A percentile compares a stretch with the other conserved stretches of the same genome.
Evolutionary conservation across 2,797 vertebrate species (phyloP).

Genomic region (Myiotriccus ornatus): DNA sequence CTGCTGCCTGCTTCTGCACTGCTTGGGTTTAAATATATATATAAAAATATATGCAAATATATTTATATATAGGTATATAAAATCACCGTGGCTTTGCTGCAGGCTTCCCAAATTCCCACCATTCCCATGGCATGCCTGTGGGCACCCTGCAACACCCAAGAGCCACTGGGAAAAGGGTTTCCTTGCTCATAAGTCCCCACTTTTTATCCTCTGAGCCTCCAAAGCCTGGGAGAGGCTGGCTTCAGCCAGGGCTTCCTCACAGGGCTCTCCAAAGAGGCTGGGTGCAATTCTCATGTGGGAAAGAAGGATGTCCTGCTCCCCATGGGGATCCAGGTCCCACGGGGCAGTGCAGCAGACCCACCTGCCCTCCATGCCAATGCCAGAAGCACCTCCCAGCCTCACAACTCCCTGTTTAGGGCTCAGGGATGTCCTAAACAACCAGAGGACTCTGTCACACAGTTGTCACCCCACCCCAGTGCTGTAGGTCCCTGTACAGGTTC

Average conservation of each 20-base stretch:
- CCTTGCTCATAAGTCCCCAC: background rate
- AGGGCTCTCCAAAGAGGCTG: background rate
- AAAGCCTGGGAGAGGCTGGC: background rate
- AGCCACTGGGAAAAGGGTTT: background rate
- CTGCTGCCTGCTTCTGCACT: background rate
- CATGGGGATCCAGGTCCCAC: background rate
- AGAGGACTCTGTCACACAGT: background rate
- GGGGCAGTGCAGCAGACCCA: background rate
- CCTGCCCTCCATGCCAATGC: background rate
- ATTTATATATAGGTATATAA: background rate
- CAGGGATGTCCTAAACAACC: background rate
- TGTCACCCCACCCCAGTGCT: rapidly evolving
- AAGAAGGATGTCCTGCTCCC: background rate
- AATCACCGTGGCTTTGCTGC: background rate
- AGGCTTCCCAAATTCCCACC: background rate
- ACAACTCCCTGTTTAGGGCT: background rate
- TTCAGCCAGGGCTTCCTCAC: background rate
- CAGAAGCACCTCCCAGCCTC: background rate
- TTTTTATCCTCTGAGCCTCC: background rate
- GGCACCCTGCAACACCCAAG: background rate
- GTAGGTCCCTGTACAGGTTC: rapidly evolving
- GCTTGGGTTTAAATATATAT: background rate
- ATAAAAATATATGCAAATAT: background rate
- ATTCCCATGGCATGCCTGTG: background rate
- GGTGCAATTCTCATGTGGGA: background rate